Evolutionary conservation across 2,797 vertebrate species (phyloP).

Genomic region (Takifugu rubripes): DNA sequence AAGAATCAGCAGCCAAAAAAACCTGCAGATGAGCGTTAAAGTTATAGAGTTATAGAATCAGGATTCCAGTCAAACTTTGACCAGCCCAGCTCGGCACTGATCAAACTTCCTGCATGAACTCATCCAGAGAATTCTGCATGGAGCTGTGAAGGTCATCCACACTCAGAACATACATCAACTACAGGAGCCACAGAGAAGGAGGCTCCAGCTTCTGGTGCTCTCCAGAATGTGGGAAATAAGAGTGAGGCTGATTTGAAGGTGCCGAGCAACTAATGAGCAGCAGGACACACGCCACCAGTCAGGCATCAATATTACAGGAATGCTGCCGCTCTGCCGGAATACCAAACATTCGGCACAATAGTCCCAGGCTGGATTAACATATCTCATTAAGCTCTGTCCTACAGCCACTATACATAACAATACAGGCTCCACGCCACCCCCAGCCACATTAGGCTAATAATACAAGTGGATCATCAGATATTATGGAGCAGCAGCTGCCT

Average conservation of each 20-base stretch:
- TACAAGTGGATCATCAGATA: conserved; percentile 7
- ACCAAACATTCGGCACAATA: conserved; percentile 5
- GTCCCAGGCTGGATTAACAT: conserved; percentile 16
- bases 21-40: no score
- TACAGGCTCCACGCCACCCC: conserved; percentile 15
- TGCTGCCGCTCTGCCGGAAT: conserved; percentile 12
- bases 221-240: no score
- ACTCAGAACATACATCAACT: background rate
- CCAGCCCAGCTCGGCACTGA: no score
- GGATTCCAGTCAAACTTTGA: background rate
- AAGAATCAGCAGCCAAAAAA: no score
- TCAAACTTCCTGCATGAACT: background rate
- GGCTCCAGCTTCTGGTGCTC: no score
- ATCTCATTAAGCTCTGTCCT: conserved; percentile 10
- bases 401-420: conserved; percentile 14
- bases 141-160: background rate
- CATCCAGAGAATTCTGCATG: no score
- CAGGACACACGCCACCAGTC: conserved; percentile 4
- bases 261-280: background rate
- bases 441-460: conserved; percentile 13
- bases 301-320: background rate
- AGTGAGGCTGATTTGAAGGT: background rate
- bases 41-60: no score
- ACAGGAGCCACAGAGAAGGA: background rate
- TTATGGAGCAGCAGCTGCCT: background rate